Percentiles rank a stretch among this genome's conserved stretches.
Conservation (phyloP, 2,113 vertebrate genomes). For the Potamarius usumacintae region DNA sequence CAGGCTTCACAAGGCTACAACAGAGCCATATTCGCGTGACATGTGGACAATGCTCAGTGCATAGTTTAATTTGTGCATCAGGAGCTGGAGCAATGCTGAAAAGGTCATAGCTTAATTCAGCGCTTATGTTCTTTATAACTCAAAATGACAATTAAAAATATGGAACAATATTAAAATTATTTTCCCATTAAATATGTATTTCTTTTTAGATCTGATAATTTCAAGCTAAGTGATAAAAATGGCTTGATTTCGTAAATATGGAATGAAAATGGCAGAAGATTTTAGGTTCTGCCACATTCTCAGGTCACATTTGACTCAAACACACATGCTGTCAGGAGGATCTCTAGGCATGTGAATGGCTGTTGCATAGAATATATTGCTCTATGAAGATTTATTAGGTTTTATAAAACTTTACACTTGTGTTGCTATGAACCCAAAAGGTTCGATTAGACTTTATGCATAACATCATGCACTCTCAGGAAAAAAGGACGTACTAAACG, state of each 20-base stretch:
- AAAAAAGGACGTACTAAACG: background rate
- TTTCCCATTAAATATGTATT: background rate
- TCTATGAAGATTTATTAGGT: background rate
- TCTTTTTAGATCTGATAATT: background rate
- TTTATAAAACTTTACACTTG: background rate
- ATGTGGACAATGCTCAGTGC: conserved; percentile 14
- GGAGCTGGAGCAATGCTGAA: background rate
- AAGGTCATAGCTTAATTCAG: background rate
- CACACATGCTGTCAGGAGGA: background rate
- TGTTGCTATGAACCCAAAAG: background rate
- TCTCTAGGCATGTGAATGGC: background rate
- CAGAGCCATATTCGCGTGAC: conserved; percentile 9
- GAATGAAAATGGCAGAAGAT: background rate
- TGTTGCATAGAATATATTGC: background rate
- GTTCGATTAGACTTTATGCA: background rate
- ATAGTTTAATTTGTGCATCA: background rate
- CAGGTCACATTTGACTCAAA: background rate
- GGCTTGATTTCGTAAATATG: background rate
- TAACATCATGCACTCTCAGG: background rate
- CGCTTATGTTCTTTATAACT: background rate
- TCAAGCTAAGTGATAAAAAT: background rate
- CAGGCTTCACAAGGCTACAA: background rate
- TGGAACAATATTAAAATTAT: background rate
- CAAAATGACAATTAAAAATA: background rate
- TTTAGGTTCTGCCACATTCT: background rate